Percentiles rank a stretch among this genome's conserved stretches.
phyloP scores from a whole-genome alignment of 2,888 invertebrate species.

The Neoaliturus tenellus region DNA sequence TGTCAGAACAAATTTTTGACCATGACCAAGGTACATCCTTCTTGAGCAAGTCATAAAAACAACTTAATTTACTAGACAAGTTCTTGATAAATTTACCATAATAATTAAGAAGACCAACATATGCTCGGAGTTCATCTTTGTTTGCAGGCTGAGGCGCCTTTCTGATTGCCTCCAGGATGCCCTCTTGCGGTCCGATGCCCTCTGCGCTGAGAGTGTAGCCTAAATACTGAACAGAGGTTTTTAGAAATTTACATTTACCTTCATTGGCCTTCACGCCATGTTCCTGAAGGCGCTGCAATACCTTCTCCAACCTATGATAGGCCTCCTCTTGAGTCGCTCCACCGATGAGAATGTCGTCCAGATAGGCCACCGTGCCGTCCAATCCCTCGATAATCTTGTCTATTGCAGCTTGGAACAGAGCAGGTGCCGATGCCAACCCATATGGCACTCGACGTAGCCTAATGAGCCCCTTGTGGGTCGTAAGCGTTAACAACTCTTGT shows the following conservation, averaged over 20 bases:
- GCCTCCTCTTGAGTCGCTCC: constrained; percentile 51
- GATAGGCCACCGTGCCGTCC: constrained; percentile 59
- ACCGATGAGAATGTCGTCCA: constrained; percentile 65
- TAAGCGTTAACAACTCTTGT: constrained; percentile 66
- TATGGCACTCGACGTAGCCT: constrained; percentile 60
- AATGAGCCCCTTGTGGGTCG: constrained; percentile 65
- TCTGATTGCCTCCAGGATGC: constrained; percentile 51
- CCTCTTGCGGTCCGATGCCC: constrained; percentile 47
- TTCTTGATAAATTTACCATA: constrained; percentile 32
- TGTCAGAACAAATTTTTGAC: constrained; percentile 18
- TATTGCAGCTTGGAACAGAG: constrained; percentile 62
- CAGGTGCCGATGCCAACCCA: constrained; percentile 64
- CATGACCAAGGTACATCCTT: constrained; percentile 38
- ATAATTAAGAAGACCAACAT: constrained; percentile 38
- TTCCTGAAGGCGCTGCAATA: constrained; percentile 62
- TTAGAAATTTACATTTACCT: constrained; percentile 65
- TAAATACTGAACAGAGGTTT: constrained; percentile 64
- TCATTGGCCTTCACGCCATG: constrained; percentile 64
- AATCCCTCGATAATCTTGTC: constrained; percentile 59
- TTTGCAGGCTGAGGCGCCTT: constrained; percentile 45
- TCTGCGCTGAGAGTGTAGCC: constrained; percentile 60
- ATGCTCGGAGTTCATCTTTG: constrained; percentile 55
- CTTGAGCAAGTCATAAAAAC: constrained; percentile 37
- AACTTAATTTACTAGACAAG: constrained; percentile 28
- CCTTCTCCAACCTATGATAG: constrained; percentile 55